Percentiles rank a stretch among this genome's conserved stretches.
These are phyloP conservation scores for Lithophane semibrunnea DNA, from an alignment of 2,888 invertebrate species.

Conservation along the genomic window DNA sequence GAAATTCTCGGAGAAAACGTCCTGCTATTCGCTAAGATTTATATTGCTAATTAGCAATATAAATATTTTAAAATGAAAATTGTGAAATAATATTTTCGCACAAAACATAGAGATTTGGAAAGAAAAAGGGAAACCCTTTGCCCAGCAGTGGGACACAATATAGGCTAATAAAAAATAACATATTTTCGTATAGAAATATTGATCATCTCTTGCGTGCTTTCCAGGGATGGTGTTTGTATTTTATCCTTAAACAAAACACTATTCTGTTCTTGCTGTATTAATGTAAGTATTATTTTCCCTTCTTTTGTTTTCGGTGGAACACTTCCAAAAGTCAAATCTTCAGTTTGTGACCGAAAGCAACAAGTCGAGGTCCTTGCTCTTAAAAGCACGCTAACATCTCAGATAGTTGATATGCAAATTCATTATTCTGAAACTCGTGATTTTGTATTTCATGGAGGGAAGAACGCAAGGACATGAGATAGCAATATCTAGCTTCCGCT, in stretches of 20 bases:
- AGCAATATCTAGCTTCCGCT: slow-evolving; percentile 3
- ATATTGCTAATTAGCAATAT: neutral
- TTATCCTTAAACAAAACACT: neutral
- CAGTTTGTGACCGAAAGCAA: neutral
- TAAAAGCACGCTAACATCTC: neutral
- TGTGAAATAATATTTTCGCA: neutral
- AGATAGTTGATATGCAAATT: neutral
- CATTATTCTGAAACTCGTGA: neutral
- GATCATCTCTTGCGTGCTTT: neutral
- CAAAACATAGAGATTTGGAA: too few relatives aligned
- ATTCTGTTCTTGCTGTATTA: neutral
- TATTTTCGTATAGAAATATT: neutral
- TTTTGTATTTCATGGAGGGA: neutral
- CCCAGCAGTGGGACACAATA: too few relatives aligned
- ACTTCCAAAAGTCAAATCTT: neutral
- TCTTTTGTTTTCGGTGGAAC: neutral
- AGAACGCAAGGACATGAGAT: slow-evolving; percentile 7
- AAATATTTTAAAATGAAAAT: neutral
- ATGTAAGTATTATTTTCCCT: neutral
- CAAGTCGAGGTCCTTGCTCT: neutral
- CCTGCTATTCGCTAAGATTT: neutral
- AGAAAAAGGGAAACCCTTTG: too few relatives aligned
- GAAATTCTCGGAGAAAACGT: too few relatives aligned
- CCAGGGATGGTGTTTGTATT: neutral
- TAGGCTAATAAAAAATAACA: too few relatives aligned